Evolutionary conservation across 92 coral and sea anemone genomes (phyloP).

Genomic region (Umimayanthus kanabou): DNA sequence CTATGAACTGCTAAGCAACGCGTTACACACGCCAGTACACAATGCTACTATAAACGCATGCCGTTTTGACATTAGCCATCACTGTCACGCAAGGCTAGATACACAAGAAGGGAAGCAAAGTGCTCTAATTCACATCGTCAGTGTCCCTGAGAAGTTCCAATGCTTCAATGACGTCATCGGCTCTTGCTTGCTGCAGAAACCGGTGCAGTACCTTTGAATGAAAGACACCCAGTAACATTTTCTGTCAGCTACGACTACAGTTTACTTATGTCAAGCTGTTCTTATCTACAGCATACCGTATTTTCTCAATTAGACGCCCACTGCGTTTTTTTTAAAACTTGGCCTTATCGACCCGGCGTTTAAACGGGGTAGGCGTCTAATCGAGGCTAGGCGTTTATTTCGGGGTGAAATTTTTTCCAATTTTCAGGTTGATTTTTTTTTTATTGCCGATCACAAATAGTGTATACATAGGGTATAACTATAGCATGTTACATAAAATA

Average conservation of each 20-base stretch:
- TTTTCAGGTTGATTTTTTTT: no score
- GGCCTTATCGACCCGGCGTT: no score
- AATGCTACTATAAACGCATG: not conserved
- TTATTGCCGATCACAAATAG: no score
- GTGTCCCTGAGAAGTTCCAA: slow-evolving; percentile 14
- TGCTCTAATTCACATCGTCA: not conserved
- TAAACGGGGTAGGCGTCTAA: no score
- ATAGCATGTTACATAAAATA: no score
- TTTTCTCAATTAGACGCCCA: no score
- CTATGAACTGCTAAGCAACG: not conserved
- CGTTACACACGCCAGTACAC: not conserved
- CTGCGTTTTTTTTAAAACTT: no score
- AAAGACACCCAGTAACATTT: not conserved
- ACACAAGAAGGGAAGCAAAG: not conserved
- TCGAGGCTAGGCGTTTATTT: no score
- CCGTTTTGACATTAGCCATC: not conserved
- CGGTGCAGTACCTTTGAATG: slow-evolving; percentile 8
- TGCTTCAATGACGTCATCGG: slow-evolving; percentile 12
- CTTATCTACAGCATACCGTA: no score
- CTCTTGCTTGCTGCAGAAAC: slow-evolving; percentile 25
- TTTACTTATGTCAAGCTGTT: not conserved
- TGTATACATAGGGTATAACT: no score
- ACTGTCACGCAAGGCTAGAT: not conserved
- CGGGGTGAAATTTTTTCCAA: no score
- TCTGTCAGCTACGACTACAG: not conserved